phyloP scores from a whole-genome alignment of 2,888 invertebrate genomes.

The Oxyteleia sp. region DNA sequence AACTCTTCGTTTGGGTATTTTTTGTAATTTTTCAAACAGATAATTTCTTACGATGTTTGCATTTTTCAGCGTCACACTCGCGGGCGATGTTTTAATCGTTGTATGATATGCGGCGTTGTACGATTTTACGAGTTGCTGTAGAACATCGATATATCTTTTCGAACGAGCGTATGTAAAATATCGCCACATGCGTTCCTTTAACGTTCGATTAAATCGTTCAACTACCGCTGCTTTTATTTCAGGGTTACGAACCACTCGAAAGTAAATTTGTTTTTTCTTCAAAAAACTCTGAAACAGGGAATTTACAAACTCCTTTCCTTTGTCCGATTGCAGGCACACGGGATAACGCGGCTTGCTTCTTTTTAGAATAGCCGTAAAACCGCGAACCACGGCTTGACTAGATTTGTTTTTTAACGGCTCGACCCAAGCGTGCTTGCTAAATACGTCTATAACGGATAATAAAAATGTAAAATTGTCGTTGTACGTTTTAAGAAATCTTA shows the following conservation, averaged over 20 bases:
- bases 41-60: no score
- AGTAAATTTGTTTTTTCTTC: constrained; percentile 11
- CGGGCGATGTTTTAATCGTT: no score
- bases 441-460: not conserved
- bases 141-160: constrained; percentile 11
- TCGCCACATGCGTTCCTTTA: constrained; percentile 17
- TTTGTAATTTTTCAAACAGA: no score
- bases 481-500: no score
- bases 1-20: no score
- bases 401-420: not conserved
- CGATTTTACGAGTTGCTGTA: not conserved
- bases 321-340: not conserved
- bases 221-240: constrained; percentile 13
- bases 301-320: constrained; percentile 6
- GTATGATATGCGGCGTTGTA: no score
- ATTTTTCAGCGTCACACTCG: no score
- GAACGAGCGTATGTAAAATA: constrained; percentile 11
- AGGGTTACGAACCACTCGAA: constrained; percentile 7
- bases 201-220: constrained; percentile 9
- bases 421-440: constrained; percentile 5
- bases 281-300: not conserved
- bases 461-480: no score
- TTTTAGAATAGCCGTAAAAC: constrained; percentile 2
- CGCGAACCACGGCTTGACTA: not conserved
- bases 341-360: not conserved